Percentiles rank a stretch among this genome's conserved stretches.
Evolutionary conservation across 1,140 invertebrate species (phyloP).

Genomic region (Nautilus pompilius): DNA sequence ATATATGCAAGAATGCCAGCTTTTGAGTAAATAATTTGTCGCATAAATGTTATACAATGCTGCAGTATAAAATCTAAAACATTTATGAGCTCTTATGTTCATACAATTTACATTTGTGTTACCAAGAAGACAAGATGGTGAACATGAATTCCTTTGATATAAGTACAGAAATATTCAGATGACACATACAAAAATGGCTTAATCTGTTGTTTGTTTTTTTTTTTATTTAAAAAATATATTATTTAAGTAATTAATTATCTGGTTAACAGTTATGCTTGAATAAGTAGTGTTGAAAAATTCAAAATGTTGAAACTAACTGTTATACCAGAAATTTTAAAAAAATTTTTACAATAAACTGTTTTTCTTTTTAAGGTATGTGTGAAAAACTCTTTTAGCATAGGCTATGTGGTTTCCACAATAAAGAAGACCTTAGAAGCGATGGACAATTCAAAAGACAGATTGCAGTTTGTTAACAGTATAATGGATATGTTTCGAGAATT

Average conservation of each 20-base stretch:
- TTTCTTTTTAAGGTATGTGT: constrained; percentile 42
- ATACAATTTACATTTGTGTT: too few relatives aligned
- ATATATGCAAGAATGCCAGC: too few relatives aligned
- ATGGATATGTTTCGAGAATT: constrained; percentile 50
- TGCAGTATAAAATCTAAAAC: too few relatives aligned
- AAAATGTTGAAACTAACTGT: too few relatives aligned
- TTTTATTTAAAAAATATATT: background rate
- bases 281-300: background rate
- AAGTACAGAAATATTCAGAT: too few relatives aligned
- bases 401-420: constrained; percentile 43
- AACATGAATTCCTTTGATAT: too few relatives aligned
- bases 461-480: constrained; percentile 40
- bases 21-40: too few relatives aligned
- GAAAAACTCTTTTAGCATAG: constrained; percentile 40
- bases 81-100: too few relatives aligned
- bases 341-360: background rate
- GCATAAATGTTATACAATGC: too few relatives aligned
- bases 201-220: too few relatives aligned
- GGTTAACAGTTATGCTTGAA: background rate
- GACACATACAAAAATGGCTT: too few relatives aligned
- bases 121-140: too few relatives aligned
- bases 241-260: background rate
- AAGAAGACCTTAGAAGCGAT: constrained; percentile 39
- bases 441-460: constrained; percentile 38
- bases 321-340: background rate